Evolutionary conservation across 92 coral and sea anemone genomes (phyloP).

Genomic region (Porites evermanni): DNA sequence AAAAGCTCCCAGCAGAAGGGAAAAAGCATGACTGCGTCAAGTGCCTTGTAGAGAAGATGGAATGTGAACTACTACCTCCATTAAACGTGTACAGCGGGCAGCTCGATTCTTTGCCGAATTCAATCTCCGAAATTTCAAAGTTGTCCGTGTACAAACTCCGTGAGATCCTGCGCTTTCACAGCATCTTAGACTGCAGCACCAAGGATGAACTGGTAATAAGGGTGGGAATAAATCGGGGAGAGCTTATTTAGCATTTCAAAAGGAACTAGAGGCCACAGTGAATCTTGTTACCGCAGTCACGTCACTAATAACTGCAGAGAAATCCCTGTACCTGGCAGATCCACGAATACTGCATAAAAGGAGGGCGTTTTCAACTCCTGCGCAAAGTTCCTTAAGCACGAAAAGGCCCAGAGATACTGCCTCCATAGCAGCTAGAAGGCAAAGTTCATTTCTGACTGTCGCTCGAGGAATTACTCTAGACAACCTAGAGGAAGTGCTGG

Average conservation of each 20-base stretch:
- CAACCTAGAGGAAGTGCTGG: slow-evolving; percentile 41
- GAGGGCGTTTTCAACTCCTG: slow-evolving; percentile 45
- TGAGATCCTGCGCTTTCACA: slow-evolving; percentile 60
- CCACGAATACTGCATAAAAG: slow-evolving; percentile 28
- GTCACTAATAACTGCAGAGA: slow-evolving; percentile 39
- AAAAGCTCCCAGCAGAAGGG: slow-evolving; percentile 47
- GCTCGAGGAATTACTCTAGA: slow-evolving; percentile 38
- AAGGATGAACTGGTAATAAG: slow-evolving; percentile 47
- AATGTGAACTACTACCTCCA: slow-evolving; percentile 31
- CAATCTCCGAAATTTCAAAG: slow-evolving; percentile 36
- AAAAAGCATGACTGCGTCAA: slow-evolving; percentile 60
- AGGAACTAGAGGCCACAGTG: slow-evolving; percentile 44
- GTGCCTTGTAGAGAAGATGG: slow-evolving; percentile 46
- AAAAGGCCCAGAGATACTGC: slow-evolving; percentile 68
- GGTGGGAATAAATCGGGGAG: slow-evolving; percentile 49
- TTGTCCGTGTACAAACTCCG: slow-evolving; percentile 39
- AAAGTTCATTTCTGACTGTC: slow-evolving; percentile 30
- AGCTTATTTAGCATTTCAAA: slow-evolving; percentile 45
- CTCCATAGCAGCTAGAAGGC: slow-evolving; percentile 18
- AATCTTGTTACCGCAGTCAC: slow-evolving; percentile 48
- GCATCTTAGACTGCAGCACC: slow-evolving; percentile 56
- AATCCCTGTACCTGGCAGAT: slow-evolving; percentile 29
- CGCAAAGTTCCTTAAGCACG: slow-evolving; percentile 37
- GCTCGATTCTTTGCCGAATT: slow-evolving; percentile 33
- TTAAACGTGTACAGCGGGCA: slow-evolving; percentile 42